These are phyloP conservation scores for Crotalus horridus DNA, from an alignment of 2,113 vertebrate species.

Conservation along the genomic window DNA sequence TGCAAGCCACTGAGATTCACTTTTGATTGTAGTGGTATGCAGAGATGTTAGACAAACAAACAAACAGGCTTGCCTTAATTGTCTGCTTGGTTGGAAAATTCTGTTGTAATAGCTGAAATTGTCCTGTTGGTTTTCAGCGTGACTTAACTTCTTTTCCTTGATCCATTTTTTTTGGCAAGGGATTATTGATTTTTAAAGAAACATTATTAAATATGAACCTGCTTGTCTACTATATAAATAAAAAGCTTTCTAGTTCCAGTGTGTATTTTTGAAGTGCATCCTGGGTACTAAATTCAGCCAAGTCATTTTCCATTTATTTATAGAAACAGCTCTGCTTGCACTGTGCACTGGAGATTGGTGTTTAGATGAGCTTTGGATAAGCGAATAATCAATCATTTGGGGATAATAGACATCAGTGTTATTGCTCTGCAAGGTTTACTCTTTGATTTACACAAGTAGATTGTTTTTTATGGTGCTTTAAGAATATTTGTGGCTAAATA, in stretches of 20 bases:
- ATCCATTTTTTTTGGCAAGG: neutral
- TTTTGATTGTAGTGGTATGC: neutral
- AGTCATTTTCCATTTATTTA: slow-evolving; percentile 39
- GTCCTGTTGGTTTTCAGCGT: neutral
- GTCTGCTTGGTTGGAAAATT: neutral
- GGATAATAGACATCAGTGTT: slow-evolving; percentile 55
- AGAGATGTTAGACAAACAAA: neutral
- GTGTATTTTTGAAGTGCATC: slow-evolving; percentile 1
- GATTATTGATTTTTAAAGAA: neutral
- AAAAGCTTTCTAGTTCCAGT: neutral
- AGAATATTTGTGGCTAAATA: slow-evolving; percentile 62
- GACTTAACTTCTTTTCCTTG: neutral
- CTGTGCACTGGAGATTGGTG: slow-evolving; percentile 11
- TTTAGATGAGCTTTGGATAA: slow-evolving; percentile 49
- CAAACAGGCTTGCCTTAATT: neutral
- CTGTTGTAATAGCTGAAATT: neutral
- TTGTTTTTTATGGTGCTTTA: slow-evolving; percentile 60
- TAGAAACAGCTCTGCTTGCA: slow-evolving; percentile 39
- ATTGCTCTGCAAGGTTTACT: slow-evolving; percentile 59
- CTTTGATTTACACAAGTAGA: slow-evolving; percentile 56
- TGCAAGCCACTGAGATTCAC: neutral
- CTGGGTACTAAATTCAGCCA: slow-evolving; percentile 15
- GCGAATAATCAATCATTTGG: slow-evolving; percentile 50
- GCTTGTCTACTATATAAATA: neutral
- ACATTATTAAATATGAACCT: neutral